Conservation (phyloP, 2,797 vertebrate genomes). For the Adrianichthys oophorus region DNA sequence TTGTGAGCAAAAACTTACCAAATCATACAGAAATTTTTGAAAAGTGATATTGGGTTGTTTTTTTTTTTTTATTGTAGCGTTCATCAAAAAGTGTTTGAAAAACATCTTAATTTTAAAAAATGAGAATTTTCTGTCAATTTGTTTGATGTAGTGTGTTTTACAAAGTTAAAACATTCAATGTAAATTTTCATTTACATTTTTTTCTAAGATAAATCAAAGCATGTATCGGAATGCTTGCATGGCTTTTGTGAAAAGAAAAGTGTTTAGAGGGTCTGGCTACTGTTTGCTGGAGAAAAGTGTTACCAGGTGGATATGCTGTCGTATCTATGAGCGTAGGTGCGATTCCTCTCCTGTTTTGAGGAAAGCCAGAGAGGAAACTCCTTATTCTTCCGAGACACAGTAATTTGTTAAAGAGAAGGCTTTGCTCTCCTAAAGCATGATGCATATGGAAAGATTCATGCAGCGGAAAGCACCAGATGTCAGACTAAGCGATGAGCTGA, state of each 20-base stretch:
- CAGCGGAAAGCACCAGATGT: slow-evolving; percentile 2
- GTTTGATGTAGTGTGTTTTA: no score
- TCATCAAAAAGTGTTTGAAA: no score
- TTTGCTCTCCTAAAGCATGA: slow-evolving; percentile 8
- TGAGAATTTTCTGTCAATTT: no score
- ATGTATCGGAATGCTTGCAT: slow-evolving; percentile 31
- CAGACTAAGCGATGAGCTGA: background rate
- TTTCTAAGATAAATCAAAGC: no score
- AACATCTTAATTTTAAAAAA: no score
- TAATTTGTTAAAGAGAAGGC: slow-evolving; percentile 13
- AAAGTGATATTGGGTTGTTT: no score
- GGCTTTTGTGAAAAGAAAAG: slow-evolving; percentile 40
- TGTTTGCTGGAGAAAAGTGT: slow-evolving; percentile 34
- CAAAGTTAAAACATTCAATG: no score
- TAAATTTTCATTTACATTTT: no score
- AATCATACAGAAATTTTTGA: no score
- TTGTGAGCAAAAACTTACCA: no score
- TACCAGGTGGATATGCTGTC: slow-evolving; percentile 27
- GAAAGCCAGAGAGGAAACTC: slow-evolving; percentile 28
- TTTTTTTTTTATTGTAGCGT: no score
- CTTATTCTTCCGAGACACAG: slow-evolving; percentile 13
- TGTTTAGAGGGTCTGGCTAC: slow-evolving; percentile 15
- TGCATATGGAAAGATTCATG: slow-evolving; percentile 11
- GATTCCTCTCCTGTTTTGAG: slow-evolving; percentile 31
- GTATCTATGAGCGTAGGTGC: slow-evolving; percentile 25